A percentile compares a stretch with the other conserved stretches of the same genome.
Conservation (phyloP, 2,888 invertebrate genomes). For the Leucophenga montana region DNA sequence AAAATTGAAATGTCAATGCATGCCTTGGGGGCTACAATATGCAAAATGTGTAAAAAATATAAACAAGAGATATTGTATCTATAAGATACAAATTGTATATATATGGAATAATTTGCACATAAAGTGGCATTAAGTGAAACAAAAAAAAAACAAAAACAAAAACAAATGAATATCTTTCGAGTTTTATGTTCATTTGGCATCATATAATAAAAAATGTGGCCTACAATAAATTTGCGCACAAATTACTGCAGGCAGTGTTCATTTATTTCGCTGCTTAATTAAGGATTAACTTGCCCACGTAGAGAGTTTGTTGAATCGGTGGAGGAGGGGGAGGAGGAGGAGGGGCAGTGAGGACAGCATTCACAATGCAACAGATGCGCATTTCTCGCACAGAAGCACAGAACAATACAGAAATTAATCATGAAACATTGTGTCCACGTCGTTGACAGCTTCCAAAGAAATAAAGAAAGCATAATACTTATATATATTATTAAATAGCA, state of each 20-base stretch:
- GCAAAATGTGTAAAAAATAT: constrained; percentile 44
- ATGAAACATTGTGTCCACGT: constrained; percentile 46
- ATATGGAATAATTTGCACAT: constrained; percentile 46
- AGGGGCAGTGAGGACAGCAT: constrained; percentile 35
- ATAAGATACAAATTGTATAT: not conserved
- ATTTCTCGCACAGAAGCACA: constrained; percentile 38
- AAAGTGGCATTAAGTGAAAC: constrained; percentile 44
- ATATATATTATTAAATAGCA: not conserved
- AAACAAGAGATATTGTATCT: constrained; percentile 12
- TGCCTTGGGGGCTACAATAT: constrained; percentile 37
- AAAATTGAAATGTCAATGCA: constrained; percentile 29
- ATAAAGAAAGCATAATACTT: constrained; percentile 7
- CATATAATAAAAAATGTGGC: constrained; percentile 33
- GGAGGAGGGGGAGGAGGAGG: too few species aligned
- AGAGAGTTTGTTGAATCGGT: too few species aligned
- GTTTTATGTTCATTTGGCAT: not conserved
- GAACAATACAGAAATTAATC: constrained; percentile 60
- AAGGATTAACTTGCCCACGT: constrained; percentile 52
- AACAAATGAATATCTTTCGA: constrained; percentile 9
- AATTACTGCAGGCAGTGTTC: constrained; percentile 54
- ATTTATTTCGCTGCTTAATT: constrained; percentile 48
- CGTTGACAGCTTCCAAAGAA: constrained; percentile 33
- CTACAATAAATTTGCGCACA: constrained; percentile 57
- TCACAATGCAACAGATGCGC: constrained; percentile 55
- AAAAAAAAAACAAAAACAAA: constrained; percentile 30